A percentile compares a stretch with the other conserved stretches of the same genome.
These are phyloP conservation scores for Norana najaformis DNA, from an alignment of 2,888 invertebrate genomes.

Conservation along the genomic window DNA sequence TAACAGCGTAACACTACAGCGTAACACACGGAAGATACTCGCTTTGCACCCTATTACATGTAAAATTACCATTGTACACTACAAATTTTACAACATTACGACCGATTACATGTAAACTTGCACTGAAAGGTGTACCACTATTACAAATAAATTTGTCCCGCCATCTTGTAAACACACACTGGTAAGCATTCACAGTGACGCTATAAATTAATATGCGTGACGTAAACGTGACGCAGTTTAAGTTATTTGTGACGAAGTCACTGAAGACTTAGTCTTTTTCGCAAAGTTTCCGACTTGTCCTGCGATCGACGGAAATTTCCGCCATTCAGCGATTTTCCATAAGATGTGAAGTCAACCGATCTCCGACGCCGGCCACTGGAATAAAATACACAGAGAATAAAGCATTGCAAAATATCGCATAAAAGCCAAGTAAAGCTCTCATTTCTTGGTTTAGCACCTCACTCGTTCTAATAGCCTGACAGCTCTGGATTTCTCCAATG, in stretches of 20 bases:
- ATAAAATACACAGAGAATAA: neutral
- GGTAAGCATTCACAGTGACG: neutral
- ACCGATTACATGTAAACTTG: neutral
- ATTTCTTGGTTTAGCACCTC: too few species aligned
- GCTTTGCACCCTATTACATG: neutral
- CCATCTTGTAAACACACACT: neutral
- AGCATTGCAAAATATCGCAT: too few species aligned
- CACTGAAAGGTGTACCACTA: neutral
- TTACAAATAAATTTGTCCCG: neutral
- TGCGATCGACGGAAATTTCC: neutral
- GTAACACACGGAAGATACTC: neutral
- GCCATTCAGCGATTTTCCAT: neutral
- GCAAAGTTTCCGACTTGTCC: neutral
- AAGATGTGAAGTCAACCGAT: neutral
- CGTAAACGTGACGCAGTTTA: neutral
- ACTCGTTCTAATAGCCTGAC: too few species aligned
- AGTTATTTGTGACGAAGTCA: neutral
- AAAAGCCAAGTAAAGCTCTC: too few species aligned
- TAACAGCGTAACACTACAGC: neutral
- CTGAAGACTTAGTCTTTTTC: conserved; percentile 2
- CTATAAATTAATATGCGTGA: conserved; percentile 5
- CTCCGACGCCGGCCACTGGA: conserved; percentile 15
- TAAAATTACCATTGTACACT: neutral
- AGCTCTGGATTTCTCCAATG: too few species aligned
- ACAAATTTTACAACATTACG: neutral